Conservation (phyloP, 2,797 vertebrate species). For the Gephyroberyx darwinii region DNA sequence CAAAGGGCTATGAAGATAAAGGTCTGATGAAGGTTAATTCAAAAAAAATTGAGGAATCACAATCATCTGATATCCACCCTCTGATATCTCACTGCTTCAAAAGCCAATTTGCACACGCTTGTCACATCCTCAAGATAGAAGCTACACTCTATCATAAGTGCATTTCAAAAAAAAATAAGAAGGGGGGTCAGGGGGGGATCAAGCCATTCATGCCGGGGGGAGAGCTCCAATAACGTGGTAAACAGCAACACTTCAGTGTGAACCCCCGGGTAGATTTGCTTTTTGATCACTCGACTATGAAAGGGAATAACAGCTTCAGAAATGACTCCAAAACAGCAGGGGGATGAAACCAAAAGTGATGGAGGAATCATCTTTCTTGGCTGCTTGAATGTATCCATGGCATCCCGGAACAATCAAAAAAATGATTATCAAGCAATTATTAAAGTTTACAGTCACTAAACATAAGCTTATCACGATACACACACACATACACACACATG, state of each 20-base stretch:
- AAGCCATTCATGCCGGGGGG: slow-evolving; percentile 23
- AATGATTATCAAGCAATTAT: background rate
- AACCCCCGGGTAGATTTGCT: slow-evolving; percentile 33
- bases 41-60: slow-evolving; percentile 1
- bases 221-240: slow-evolving; percentile 19
- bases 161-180: slow-evolving; percentile 13
- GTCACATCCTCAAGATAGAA: slow-evolving; percentile 22
- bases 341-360: slow-evolving; percentile 43
- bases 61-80: slow-evolving; percentile 1
- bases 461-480: slow-evolving; percentile 31
- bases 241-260: slow-evolving; percentile 30
- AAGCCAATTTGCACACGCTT: slow-evolving; percentile 24
- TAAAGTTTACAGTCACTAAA: slow-evolving; percentile 6
- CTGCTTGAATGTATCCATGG: slow-evolving; percentile 34
- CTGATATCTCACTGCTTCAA: slow-evolving; percentile 41
- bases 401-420: slow-evolving; percentile 36
- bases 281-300: slow-evolving; percentile 70
- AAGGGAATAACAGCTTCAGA: slow-evolving; percentile 63
- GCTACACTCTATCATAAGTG: slow-evolving; percentile 34
- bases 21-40: background rate
- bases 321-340: slow-evolving; percentile 48
- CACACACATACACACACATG: slow-evolving; percentile 14
- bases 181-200: slow-evolving; percentile 17
- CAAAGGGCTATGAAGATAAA: background rate
- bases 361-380: slow-evolving; percentile 30